Percentiles rank a stretch among this genome's conserved stretches.
These are phyloP conservation scores for Patiria miniata DNA, from an alignment of 35 echinoderm and acorn worm genomes.

Conservation along the genomic window DNA sequence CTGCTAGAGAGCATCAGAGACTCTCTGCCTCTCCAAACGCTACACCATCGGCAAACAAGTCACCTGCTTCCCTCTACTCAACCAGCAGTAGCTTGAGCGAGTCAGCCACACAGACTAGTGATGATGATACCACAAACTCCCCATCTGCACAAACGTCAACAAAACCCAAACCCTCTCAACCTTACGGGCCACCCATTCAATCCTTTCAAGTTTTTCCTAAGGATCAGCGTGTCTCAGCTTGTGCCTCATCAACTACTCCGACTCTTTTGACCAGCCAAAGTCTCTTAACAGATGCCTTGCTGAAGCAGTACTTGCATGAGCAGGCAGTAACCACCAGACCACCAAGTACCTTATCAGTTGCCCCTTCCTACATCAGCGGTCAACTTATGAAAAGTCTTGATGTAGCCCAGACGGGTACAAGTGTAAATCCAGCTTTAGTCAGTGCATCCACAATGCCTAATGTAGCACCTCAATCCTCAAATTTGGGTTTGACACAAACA, in stretches of 20 bases:
- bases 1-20: background rate
- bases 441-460: background rate
- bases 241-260: conserved; percentile 22
- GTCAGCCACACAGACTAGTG: conserved; percentile 1
- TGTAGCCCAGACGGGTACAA: conserved; percentile 1
- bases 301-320: conserved; percentile 54
- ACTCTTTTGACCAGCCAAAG: conserved; percentile 78
- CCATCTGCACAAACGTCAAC: background rate
- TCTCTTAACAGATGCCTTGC: conserved; percentile 38
- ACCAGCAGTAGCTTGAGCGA: conserved; percentile 5
- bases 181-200: conserved; percentile 9
- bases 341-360: background rate
- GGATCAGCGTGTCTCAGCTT: background rate
- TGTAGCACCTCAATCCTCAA: background rate
- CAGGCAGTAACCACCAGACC: conserved; percentile 26
- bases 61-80: background rate
- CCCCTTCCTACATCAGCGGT: background rate
- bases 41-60: background rate
- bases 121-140: background rate
- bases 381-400: conserved; percentile 1
- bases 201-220: conserved; percentile 44
- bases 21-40: conserved; percentile 5
- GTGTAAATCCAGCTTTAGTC: background rate
- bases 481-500: background rate
- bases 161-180: background rate